Evolutionary conservation across 2,888 invertebrate genomes (phyloP).

Genomic region (Blastobasis lacticolella): DNA sequence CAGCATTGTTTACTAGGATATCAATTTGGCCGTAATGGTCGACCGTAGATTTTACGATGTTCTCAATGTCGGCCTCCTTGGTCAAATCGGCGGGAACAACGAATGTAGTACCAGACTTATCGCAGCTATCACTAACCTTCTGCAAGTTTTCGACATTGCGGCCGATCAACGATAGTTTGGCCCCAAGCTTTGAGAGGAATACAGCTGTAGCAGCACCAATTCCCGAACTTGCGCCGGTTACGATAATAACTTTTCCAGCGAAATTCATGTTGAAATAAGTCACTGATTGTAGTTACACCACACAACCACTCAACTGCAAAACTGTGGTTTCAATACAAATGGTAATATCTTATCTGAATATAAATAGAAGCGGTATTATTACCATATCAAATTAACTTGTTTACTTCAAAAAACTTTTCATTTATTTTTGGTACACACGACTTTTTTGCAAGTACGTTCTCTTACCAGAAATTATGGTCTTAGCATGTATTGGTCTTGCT

Average conservation of each 20-base stretch:
- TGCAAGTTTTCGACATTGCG: constrained; percentile 78
- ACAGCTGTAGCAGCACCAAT: constrained; percentile 89
- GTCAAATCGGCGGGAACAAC: constrained; percentile 81
- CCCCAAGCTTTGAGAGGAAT: constrained; percentile 83
- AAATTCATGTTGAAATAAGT: constrained; percentile 63
- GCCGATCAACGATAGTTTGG: constrained; percentile 81
- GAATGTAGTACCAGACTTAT: constrained; percentile 60
- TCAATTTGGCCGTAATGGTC: constrained; percentile 84
- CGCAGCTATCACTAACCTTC: constrained; percentile 55
- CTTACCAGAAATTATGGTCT: too few species aligned
- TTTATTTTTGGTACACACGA: too few species aligned
- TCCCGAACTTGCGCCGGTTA: constrained; percentile 89
- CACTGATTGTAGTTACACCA: not conserved
- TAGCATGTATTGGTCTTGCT: too few species aligned
- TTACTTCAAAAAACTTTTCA: constrained; percentile 5
- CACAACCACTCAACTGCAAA: not conserved
- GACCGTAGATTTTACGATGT: constrained; percentile 81
- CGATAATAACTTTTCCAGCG: constrained; percentile 81
- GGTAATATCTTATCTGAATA: constrained; percentile 22
- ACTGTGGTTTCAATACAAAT: not conserved
- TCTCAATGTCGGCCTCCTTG: constrained; percentile 81
- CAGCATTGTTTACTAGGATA: constrained; percentile 93
- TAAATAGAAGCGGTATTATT: constrained; percentile 5
- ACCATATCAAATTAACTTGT: constrained; percentile 5
- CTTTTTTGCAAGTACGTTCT: too few species aligned